Base-by-base conservation (phyloP, 2,113 vertebrate species). In the Strix aluco region DNA sequence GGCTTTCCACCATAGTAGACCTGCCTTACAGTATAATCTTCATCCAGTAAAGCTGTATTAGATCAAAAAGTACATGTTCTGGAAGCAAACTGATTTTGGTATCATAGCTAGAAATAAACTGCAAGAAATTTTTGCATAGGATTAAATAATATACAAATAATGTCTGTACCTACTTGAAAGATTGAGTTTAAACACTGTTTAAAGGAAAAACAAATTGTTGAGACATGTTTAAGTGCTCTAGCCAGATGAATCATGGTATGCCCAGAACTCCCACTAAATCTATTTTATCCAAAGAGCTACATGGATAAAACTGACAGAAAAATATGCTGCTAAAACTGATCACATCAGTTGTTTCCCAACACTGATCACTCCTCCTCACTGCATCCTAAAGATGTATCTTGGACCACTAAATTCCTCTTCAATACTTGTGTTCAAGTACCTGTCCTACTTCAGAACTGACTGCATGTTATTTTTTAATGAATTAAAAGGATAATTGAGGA, bases 191-290 rank as follows among this genome's bases (percentile, higher is more conserved):
- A 91, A 88, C 77, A 66, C 58, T 88, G 14, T 70, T 94, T 89
- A 91, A 87, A 92, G 83, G 80, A 65, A 85, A 91, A 90, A 92
- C 70, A 91, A 94, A 89, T 89, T 61, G 66, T 59, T 4, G 8
- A 87, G 91, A 86, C 17, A 34, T 38, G 34, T 94, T 85, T 90
- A 95, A 94, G 91, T 54, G 71, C 63, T 90, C n/a, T 62, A 96
- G 74, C 38, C 92, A 70, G 90, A 92, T 96, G 95, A 97, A 92
- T 88, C 84, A 87, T 1, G 2, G 66, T 58, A 65, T 70, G 74
- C 78, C 70, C 86, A 94, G 78, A 95, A 96, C 78, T 96, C 95
- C 91, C 81, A 96, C 89, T 97, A 87, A 81, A 95, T 84, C 77
- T 92, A 32, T 91, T 96, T 92, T 91, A 95, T 90, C 62, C 89